Evolutionary conservation across 2,888 invertebrate species (phyloP), one percentile per base, ranked within the genome.

Genomic region (Heterodera filipjevi): DNA sequence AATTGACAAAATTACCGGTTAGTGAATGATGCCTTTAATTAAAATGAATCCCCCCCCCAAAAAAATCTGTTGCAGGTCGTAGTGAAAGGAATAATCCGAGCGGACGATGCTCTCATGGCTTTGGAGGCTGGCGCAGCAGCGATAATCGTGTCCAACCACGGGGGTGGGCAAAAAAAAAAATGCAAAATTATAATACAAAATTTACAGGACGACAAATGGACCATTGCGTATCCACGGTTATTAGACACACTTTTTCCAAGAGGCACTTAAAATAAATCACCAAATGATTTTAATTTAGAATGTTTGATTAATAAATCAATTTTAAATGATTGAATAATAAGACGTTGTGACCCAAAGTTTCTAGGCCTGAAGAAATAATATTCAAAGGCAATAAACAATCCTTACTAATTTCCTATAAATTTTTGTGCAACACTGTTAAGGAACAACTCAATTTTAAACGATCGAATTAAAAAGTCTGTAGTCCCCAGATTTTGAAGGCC

Each of bases 131-230:
- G 95, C 6, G 94, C 93, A 71, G 91, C 92, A 3, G 96, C 92
- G 0, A 93, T 96, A 77, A 91, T 95, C 80, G 96, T 97, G 5
- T 96, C 96, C 0, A 96, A 96, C 90, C 96, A 97, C 90, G 96
- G 96, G 1, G 96, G 93, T 0, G 76, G 86, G 33, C 33, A n/a
- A 68, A 59, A n/a, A 27, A 71, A 71, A 12, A 19, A 32, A 71
- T 71, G 30, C 33, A 32, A 72, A 81, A 44, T 12, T 10, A 44
- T 10, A n/a, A 44, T 44, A 44, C 5, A 44, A 96, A 90, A 96
- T n/a, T 96, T 90, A 96, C 96, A 1, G 96, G 93, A 0, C 78
- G 87, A 3, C 96, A 96, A 90, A 90, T 95, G 53, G 95, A 95
- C 89, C 92, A 93, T n/a, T 93, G 93, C 16, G 93, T 94, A 71